phyloP scores from a whole-genome alignment of 2,888 invertebrate genomes.

The Xestia rhomboidea region DNA sequence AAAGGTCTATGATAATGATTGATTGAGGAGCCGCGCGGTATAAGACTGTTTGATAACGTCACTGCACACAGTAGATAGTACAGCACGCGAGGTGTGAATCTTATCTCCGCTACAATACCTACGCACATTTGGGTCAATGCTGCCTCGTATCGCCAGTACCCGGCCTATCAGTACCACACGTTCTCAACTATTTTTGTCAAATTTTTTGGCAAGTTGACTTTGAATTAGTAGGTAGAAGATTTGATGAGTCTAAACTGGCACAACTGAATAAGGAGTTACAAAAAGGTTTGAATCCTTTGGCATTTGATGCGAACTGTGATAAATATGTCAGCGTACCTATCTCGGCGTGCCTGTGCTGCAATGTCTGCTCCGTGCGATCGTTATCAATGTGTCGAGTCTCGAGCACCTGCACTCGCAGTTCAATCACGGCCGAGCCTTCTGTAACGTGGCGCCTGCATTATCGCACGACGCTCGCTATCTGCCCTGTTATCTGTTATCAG shows the following conservation, averaged over 20 bases:
- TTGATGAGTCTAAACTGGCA: not conserved
- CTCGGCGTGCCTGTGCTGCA: not conserved
- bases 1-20: not conserved
- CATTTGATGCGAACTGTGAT: not conserved
- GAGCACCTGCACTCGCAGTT: not conserved
- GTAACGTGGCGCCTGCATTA: constrained; percentile 25
- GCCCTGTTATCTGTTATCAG: constrained; percentile 47
- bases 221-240: not conserved
- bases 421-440: constrained; percentile 16
- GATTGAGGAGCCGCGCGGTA: constrained; percentile 4
- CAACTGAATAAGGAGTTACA: not conserved
- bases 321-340: not conserved
- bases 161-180: constrained; percentile 5
- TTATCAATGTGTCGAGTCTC: not conserved
- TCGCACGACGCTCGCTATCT: constrained; percentile 32
- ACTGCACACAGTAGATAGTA: not conserved
- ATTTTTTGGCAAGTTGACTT: not conserved
- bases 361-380: not conserved
- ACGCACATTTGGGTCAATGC: constrained; percentile 53
- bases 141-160: constrained; percentile 13
- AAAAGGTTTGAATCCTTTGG: not conserved
- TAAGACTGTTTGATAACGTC: constrained; percentile 2
- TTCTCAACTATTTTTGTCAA: constrained; percentile 5
- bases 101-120: constrained; percentile 38
- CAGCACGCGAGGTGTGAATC: constrained; percentile 17